Evolutionary conservation across 2,888 invertebrate genomes (phyloP).

Genomic region (Lordiphosa andalusiaca): DNA sequence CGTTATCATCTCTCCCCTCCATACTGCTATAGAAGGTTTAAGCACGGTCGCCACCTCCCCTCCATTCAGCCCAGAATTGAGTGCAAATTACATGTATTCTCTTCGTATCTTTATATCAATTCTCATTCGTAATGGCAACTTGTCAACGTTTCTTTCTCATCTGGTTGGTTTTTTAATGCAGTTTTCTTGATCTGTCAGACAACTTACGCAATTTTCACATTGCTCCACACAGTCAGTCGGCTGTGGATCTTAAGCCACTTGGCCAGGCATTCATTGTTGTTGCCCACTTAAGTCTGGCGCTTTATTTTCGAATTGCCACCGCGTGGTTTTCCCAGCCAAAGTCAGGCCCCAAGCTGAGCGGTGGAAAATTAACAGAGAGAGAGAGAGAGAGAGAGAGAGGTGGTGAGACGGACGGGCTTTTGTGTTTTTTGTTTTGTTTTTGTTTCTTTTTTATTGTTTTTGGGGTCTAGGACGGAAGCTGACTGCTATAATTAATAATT

Average conservation of each 20-base stretch:
- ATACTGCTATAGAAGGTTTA: too few relatives aligned
- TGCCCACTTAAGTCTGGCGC: slow-evolving; percentile 6
- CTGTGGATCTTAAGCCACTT: slow-evolving; percentile 7
- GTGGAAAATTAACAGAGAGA: too few relatives aligned
- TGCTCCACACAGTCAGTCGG: slow-evolving; percentile 1
- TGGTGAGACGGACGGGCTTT: slow-evolving; percentile 3
- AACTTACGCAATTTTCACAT: slow-evolving; percentile 59
- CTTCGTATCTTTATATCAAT: too few relatives aligned
- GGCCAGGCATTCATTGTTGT: slow-evolving; percentile 29
- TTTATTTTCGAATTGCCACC: slow-evolving; percentile 46
- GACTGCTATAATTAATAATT: slow-evolving; percentile 73
- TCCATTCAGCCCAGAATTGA: too few relatives aligned
- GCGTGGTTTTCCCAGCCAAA: slow-evolving; percentile 25
- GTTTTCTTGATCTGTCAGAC: too few relatives aligned
- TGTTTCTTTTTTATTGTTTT: slow-evolving; percentile 18
- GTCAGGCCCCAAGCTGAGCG: slow-evolving; percentile 2
- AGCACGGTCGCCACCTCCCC: too few relatives aligned
- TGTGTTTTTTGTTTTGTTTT: slow-evolving; percentile 6
- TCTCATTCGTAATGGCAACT: slow-evolving; percentile 2
- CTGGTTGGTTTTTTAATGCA: background rate
- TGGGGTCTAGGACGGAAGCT: slow-evolving; percentile 70
- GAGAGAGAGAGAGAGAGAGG: background rate
- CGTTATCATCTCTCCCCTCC: too few relatives aligned
- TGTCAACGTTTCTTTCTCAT: slow-evolving; percentile 6
- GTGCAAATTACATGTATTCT: background rate